Base-by-base conservation (phyloP, 2,888 invertebrate species). In the Barypeithes pellucidus region DNA sequence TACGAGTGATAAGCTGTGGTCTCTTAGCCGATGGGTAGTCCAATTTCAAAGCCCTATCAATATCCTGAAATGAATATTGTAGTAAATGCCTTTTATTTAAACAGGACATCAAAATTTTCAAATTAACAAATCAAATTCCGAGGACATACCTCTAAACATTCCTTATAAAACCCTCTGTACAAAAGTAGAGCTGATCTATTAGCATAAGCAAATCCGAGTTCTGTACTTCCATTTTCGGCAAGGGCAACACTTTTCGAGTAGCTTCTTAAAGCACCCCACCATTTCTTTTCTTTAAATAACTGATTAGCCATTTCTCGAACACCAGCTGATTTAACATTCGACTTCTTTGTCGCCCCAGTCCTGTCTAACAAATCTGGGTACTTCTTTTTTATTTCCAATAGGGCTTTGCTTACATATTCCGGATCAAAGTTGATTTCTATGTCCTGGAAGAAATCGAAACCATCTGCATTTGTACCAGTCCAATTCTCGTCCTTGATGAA, bases 151-250 rank as follows among this genome's bases (percentile, higher is more conserved):
- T 60, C 41, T 24, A 60, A 24, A 3, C 60, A 60, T 20, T 60
- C 60, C 22, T 60, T 43, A 60, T 60, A 60, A 18, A 29, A 60
- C 4, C 60, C 60, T 11, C 41, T 14, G 9, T 60, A 39, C 9
- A 60, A 18, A 39, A 60, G 39, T 24, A 60, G 29, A 22, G 60
- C 60, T 24, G 60, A 60, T 11, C 60, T 39, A 39, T 60, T 60
- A n/a, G 60, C 60, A 60, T 60, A 60, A 4, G 60, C 60, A 39
- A 60, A 39, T 5, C 22, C 22, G 11, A 41, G n/a, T 43, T 60
- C 60, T 2, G 22, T 20, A 7, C 60, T 43, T 22, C 29, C 22
- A n/a, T 60, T 60, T 16, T 39, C 39, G 20, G 60, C 60, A 16
- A 22, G 22, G 0, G 60, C 60, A 20, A 60, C 22, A 24, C 60